Evolutionary conservation across 1,140 invertebrate species (phyloP).

Genomic region (Belonocnema kinseyi): DNA sequence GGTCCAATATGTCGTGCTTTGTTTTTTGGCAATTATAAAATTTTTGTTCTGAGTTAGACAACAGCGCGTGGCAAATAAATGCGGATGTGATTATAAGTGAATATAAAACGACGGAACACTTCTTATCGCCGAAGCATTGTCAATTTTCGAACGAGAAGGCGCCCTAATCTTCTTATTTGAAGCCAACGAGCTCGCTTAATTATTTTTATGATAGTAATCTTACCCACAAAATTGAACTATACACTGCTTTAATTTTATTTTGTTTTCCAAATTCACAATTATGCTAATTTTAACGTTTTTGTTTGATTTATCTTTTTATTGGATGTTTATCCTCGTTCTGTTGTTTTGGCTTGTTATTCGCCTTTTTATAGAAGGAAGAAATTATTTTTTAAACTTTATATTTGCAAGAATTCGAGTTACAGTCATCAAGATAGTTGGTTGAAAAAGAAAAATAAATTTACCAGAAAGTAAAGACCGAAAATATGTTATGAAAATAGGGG

Average conservation of each 20-base stretch:
- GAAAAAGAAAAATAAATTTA: background rate
- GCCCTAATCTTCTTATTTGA: background rate
- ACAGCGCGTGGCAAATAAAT: background rate
- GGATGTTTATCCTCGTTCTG: background rate
- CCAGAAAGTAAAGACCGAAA: background rate
- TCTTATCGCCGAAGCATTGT: background rate
- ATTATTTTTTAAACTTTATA: background rate
- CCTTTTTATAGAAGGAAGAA: too few relatives aligned
- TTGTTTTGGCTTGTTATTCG: too few relatives aligned
- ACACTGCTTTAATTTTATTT: background rate
- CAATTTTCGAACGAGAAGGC: background rate
- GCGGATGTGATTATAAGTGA: slow-evolving; percentile 26
- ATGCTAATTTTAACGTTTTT: too few relatives aligned
- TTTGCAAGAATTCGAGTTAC: background rate
- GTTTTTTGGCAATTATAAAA: background rate
- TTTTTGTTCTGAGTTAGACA: background rate
- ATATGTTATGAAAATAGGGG: background rate
- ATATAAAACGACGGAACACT: slow-evolving; percentile 1
- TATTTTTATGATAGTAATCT: slow-evolving; percentile 22
- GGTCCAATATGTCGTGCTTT: too few relatives aligned
- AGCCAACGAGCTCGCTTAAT: slow-evolving; percentile 7
- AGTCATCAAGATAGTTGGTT: background rate
- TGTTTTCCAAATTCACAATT: background rate
- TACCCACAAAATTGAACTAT: background rate
- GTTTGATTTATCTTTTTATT: background rate